A percentile compares a stretch with the other conserved stretches of the same genome.
Conservation (phyloP, 2,888 invertebrate species). For the Acronicta psi region DNA sequence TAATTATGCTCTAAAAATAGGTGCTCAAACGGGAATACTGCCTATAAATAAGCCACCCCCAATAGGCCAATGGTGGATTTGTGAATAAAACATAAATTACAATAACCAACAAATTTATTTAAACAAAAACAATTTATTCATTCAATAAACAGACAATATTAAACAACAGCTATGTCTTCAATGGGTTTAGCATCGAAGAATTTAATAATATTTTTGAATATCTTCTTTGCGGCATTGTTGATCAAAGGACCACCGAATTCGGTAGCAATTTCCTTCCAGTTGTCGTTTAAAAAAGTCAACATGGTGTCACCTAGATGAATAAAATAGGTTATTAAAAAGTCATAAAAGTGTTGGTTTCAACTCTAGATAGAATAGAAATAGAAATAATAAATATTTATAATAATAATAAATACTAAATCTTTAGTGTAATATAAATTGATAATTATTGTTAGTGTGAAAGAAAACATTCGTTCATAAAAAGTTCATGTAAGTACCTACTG, state of each 20-base stretch:
- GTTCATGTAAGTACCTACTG: no score
- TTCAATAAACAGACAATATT: slow-evolving; percentile 5
- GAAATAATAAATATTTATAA: no score
- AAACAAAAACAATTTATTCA: slow-evolving; percentile 6
- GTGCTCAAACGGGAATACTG: no score
- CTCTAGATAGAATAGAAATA: no score
- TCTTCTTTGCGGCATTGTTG: slow-evolving; percentile 64
- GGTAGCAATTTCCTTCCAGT: slow-evolving; percentile 73
- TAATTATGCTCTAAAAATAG: no score
- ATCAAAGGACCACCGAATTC: slow-evolving; percentile 79
- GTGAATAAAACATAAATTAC: not conserved
- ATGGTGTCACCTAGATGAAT: slow-evolving; percentile 71
- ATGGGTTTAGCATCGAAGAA: slow-evolving; percentile 68
- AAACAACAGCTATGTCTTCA: slow-evolving; percentile 68
- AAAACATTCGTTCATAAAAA: no score
- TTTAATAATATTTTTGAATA: slow-evolving; percentile 65
- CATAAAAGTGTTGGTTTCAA: not conserved
- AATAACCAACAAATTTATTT: slow-evolving; percentile 20
- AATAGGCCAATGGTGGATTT: no score
- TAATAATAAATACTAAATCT: no score
- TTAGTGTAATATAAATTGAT: no score
- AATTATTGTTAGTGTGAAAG: no score
- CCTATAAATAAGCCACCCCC: no score
- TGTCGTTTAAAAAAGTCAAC: slow-evolving; percentile 74
- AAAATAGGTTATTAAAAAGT: not conserved